phyloP scores from a whole-genome alignment of 1,140 invertebrate species.

The Platyscapa corneri region DNA sequence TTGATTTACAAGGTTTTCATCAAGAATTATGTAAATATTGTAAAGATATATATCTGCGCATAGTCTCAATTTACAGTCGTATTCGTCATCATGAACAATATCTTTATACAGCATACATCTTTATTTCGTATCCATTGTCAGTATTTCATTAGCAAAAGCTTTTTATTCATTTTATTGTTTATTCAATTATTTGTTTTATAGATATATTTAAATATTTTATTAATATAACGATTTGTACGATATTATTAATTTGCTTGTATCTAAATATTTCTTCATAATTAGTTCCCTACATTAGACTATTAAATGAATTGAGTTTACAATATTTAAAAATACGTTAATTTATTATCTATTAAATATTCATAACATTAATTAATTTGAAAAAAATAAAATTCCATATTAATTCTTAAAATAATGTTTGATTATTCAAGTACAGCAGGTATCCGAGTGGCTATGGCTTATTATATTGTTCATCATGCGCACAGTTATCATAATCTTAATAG shows the following conservation, averaged over 20 bases:
- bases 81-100: neutral
- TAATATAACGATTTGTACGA: too few relatives aligned
- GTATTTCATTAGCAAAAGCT: too few relatives aligned
- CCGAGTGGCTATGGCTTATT: conserved; percentile 30
- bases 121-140: too few relatives aligned
- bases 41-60: conserved; percentile 18
- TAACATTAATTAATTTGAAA: neutral
- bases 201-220: too few relatives aligned
- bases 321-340: too few relatives aligned
- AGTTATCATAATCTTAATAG: conserved; percentile 31
- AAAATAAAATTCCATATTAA: neutral
- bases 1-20: conserved; percentile 16
- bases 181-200: too few relatives aligned
- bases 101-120: too few relatives aligned
- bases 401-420: neutral
- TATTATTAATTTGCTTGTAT: too few relatives aligned
- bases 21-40: conserved; percentile 34
- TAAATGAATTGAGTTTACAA: too few relatives aligned
- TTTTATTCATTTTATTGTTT: too few relatives aligned
- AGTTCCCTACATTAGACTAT: too few relatives aligned
- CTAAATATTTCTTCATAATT: too few relatives aligned
- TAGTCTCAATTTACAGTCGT: neutral
- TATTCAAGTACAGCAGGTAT: neutral
- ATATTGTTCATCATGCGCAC: conserved; percentile 17
- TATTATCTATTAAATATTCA: neutral